phyloP scores from a whole-genome alignment of 2,797 vertebrate species.

The Simalia tracyae region DNA sequence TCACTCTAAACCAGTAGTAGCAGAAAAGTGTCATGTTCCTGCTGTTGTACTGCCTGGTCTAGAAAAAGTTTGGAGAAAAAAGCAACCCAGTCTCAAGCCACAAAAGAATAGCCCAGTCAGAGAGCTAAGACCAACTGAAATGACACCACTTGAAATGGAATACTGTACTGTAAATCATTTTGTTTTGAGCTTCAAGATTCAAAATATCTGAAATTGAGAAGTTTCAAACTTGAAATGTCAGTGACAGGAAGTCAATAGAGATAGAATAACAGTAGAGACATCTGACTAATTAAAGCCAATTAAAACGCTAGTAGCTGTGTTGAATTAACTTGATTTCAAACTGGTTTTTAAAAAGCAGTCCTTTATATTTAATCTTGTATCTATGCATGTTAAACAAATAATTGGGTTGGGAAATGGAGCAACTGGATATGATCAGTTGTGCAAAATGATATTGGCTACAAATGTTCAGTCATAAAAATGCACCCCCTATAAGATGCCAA shows the following conservation, averaged over 20 bases:
- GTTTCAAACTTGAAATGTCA: too few species aligned
- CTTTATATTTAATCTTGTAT: conserved; percentile 38
- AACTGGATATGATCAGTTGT: conserved; percentile 66
- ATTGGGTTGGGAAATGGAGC: conserved; percentile 43
- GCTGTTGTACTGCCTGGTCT: neutral
- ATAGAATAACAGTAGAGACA: neutral
- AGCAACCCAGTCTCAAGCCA: too few species aligned
- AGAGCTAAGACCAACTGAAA: too few species aligned
- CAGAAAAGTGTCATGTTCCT: neutral
- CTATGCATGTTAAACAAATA: conserved; percentile 47
- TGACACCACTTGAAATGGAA: too few species aligned
- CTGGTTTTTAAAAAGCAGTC: neutral
- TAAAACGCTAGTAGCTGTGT: neutral
- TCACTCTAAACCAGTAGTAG: neutral
- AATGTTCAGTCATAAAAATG: conserved; percentile 62
- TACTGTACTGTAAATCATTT: too few species aligned
- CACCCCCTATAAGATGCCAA: conserved; percentile 63
- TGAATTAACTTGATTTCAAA: neutral
- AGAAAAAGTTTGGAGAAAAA: too few species aligned
- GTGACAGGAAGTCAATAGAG: neutral
- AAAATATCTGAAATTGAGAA: too few species aligned
- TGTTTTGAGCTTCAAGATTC: too few species aligned
- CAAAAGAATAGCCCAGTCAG: too few species aligned
- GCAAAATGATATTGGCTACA: conserved; percentile 64
- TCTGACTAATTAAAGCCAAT: too few species aligned